Percentiles rank a stretch among this genome's conserved stretches.
These are phyloP conservation scores for Promerops cafer DNA, from an alignment of 2,113 vertebrate species.

Conservation along the genomic window DNA sequence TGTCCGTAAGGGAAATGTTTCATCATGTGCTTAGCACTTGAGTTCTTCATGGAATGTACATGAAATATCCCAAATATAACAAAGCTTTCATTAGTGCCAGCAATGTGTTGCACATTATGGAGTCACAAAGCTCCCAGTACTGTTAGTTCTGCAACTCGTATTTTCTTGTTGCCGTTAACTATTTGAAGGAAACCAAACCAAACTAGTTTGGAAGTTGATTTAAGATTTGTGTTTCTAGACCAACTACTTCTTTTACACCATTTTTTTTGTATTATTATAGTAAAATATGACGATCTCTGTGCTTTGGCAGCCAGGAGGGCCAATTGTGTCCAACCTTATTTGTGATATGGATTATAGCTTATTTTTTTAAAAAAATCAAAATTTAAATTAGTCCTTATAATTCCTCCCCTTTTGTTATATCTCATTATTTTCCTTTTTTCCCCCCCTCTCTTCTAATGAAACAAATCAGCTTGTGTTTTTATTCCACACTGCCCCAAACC, in stretches of 20 bases:
- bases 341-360: neutral
- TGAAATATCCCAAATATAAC: neutral
- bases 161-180: neutral
- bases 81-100: neutral
- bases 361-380: neutral
- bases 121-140: neutral
- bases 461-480: neutral
- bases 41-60: neutral
- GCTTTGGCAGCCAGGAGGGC: neutral
- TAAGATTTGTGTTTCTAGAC: neutral
- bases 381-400: neutral
- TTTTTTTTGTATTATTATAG: neutral
- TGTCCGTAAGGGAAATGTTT: neutral
- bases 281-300: neutral
- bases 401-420: neutral
- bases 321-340: neutral
- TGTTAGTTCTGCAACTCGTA: neutral
- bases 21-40: neutral
- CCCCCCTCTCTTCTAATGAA: accelerated
- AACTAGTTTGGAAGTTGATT: neutral
- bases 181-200: neutral
- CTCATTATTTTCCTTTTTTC: neutral
- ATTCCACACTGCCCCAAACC: neutral
- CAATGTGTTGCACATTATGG: neutral
- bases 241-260: neutral